These are phyloP conservation scores for Idaea aversata DNA, from an alignment of 2,888 invertebrate genomes.

Conservation along the genomic window DNA sequence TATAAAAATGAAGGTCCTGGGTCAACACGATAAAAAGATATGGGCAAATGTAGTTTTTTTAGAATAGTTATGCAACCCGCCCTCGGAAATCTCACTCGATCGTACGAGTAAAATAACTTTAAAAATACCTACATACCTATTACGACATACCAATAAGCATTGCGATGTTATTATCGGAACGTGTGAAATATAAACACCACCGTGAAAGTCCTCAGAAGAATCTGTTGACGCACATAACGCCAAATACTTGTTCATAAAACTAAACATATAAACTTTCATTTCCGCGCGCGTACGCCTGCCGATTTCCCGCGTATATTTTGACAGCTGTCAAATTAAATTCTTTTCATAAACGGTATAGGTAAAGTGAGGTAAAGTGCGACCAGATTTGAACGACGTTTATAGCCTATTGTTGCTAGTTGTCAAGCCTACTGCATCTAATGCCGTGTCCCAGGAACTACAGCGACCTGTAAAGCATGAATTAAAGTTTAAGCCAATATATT, in stretches of 20 bases:
- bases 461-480: too few relatives aligned
- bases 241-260: slow-evolving; percentile 39
- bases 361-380: not conserved
- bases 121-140: not conserved
- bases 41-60: not conserved
- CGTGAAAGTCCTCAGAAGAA: slow-evolving; percentile 45
- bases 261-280: slow-evolving; percentile 39
- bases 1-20: too few relatives aligned
- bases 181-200: slow-evolving; percentile 68
- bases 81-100: too few relatives aligned
- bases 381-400: not conserved
- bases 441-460: too few relatives aligned
- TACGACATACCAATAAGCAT: slow-evolving; percentile 3
- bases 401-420: too few relatives aligned
- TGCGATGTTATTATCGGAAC: slow-evolving; percentile 47
- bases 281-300: slow-evolving; percentile 31
- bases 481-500: too few relatives aligned
- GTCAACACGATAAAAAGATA: too few relatives aligned
- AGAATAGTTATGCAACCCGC: not conserved
- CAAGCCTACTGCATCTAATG: too few relatives aligned
- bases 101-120: not conserved
- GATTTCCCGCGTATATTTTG: slow-evolving; percentile 35
- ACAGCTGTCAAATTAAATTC: slow-evolving; percentile 40
- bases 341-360: slow-evolving; percentile 14
- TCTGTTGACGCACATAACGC: slow-evolving; percentile 31